phyloP scores from a whole-genome alignment of 2,797 vertebrate species.

The Amphiprion clarkii region DNA sequence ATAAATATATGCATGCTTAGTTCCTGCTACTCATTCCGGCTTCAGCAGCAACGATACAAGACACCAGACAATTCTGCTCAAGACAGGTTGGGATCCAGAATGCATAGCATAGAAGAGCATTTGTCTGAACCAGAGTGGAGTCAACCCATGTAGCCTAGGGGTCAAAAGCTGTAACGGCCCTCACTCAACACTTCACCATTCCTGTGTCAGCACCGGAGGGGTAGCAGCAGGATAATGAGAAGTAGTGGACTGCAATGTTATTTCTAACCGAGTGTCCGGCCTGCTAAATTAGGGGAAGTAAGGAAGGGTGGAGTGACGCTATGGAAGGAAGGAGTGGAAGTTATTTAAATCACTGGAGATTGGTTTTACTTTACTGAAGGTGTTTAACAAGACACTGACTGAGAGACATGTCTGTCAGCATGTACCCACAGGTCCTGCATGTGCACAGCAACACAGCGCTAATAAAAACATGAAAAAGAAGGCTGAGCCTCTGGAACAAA shows the following conservation, averaged over 20 bases:
- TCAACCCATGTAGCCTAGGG: not conserved
- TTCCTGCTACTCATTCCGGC: not conserved
- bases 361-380: not conserved
- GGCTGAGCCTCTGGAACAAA: constrained; percentile 29
- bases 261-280: not conserved
- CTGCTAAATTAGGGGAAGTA: not conserved
- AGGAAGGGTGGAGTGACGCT: not conserved
- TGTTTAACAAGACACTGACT: not conserved
- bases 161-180: constrained; percentile 10
- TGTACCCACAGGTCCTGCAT: not conserved
- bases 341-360: not conserved
- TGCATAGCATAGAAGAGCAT: not conserved
- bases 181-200: constrained; percentile 21
- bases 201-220: not conserved
- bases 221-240: not conserved
- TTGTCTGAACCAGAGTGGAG: constrained; percentile 12
- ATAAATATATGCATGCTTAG: not conserved
- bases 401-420: not conserved
- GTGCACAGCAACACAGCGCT: not conserved
- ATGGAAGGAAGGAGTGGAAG: not conserved
- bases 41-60: not conserved
- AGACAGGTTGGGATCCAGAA: not conserved
- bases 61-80: constrained; percentile 12
- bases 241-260: not conserved
- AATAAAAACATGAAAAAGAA: constrained; percentile 19